A percentile compares a stretch with the other conserved stretches of the same genome.
These are phyloP conservation scores for Tenthredo notha DNA, from an alignment of 2,888 invertebrate species.

Conservation along the genomic window DNA sequence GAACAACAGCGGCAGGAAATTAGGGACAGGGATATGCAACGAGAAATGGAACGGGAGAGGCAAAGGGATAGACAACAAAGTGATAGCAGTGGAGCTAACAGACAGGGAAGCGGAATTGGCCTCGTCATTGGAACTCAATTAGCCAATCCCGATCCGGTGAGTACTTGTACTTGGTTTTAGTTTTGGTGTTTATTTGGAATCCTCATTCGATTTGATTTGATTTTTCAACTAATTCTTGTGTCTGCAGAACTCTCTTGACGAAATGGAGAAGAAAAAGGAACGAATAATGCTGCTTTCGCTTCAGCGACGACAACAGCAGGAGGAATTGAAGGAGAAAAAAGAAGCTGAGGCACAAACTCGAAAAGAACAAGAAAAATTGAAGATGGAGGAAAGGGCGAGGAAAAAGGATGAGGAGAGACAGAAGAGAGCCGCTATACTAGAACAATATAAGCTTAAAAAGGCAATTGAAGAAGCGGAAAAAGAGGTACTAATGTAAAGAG, in stretches of 20 bases:
- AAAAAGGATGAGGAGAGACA: slow-evolving; percentile 92
- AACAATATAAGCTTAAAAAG: slow-evolving; percentile 96
- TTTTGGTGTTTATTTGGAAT: neutral
- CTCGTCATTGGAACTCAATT: slow-evolving; percentile 86
- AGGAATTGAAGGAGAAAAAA: slow-evolving; percentile 90
- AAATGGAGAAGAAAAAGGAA: slow-evolving; percentile 96
- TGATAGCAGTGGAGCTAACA: slow-evolving; percentile 66
- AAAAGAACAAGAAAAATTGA: slow-evolving; percentile 87
- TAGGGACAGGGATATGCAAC: slow-evolving; percentile 73
- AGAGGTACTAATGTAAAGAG: slow-evolving; percentile 81
- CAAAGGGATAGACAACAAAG: slow-evolving; percentile 70
- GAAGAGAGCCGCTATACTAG: slow-evolving; percentile 92
- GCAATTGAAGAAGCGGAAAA: slow-evolving; percentile 94
- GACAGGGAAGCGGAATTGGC: slow-evolving; percentile 77
- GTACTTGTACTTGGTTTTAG: slow-evolving; percentile 64
- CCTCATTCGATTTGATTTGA: neutral
- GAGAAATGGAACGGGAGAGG: slow-evolving; percentile 76
- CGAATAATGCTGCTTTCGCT: slow-evolving; percentile 93
- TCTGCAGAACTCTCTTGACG: slow-evolving; percentile 89
- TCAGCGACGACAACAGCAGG: slow-evolving; percentile 94
- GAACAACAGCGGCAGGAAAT: slow-evolving; percentile 74
- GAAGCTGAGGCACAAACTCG: slow-evolving; percentile 90
- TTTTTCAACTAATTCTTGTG: slow-evolving; percentile 53
- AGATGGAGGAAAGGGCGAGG: slow-evolving; percentile 86
- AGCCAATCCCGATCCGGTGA: slow-evolving; percentile 85